These are phyloP conservation scores for Urocynchramus pylzowi DNA, from an alignment of 2,113 vertebrate species.

Conservation along the genomic window DNA sequence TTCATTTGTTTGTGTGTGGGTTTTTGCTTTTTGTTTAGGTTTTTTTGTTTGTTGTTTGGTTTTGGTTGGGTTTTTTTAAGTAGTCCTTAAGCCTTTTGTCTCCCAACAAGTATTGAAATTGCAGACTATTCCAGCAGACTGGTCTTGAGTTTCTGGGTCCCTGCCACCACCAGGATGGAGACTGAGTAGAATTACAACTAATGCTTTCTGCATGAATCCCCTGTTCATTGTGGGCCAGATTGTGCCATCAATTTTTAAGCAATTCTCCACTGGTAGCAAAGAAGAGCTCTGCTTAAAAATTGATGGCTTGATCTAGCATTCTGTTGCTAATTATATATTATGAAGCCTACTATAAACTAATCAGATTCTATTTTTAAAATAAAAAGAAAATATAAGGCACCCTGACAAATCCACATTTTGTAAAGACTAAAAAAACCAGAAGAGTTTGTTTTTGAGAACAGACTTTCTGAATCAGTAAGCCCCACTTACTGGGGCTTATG, in stretches of 20 bases:
- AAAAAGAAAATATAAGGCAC: not conserved
- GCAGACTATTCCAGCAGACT: not conserved
- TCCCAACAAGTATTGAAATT: not conserved
- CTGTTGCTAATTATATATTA: conserved; percentile 11
- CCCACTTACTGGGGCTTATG: not conserved
- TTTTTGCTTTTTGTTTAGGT: not conserved
- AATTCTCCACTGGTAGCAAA: not conserved
- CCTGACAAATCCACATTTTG: not conserved
- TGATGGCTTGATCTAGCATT: conserved; percentile 16
- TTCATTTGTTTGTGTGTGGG: not conserved
- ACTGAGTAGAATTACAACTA: not conserved
- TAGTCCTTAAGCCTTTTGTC: not conserved
- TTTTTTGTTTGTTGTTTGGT: not conserved
- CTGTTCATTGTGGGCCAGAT: not conserved
- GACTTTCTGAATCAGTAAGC: not conserved
- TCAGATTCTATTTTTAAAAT: not conserved
- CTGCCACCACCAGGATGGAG: not conserved
- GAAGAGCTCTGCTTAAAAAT: conserved; percentile 40
- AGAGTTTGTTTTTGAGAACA: not conserved
- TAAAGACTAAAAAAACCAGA: not conserved
- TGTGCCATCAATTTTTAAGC: conserved; percentile 56
- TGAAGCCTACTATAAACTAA: not conserved
- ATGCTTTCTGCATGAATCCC: not conserved
- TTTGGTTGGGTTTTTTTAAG: no score
- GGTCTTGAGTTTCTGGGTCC: not conserved